Evolutionary conservation across 2,797 vertebrate species (phyloP).

Genomic region (Sphenodon punctatus): DNA sequence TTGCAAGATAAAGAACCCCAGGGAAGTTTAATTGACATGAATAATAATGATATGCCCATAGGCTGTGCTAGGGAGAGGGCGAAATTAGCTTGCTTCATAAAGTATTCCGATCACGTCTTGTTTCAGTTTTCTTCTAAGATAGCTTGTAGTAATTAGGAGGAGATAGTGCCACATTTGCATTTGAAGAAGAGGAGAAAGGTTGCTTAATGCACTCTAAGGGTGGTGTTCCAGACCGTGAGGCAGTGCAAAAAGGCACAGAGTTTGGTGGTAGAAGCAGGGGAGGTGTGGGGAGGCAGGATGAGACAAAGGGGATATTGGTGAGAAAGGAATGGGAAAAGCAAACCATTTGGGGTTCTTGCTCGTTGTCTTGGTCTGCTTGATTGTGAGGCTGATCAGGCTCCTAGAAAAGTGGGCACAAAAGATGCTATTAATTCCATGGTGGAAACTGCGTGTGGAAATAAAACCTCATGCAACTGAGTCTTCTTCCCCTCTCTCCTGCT

Average conservation of each 20-base stretch:
- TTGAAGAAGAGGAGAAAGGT: neutral
- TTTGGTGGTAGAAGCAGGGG: no score
- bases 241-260: neutral
- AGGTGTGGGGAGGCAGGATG: no score
- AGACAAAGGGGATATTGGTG: neutral
- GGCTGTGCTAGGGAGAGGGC: neutral
- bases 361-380: fast-evolving
- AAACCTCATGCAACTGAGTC: neutral
- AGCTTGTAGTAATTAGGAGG: neutral
- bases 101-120: neutral
- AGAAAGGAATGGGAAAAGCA: neutral
- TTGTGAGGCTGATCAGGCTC: neutral
- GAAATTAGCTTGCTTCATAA: neutral
- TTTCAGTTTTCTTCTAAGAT: neutral
- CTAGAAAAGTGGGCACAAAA: neutral
- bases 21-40: neutral
- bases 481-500: neutral
- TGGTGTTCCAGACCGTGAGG: neutral
- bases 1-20: no score
- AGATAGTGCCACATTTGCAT: neutral
- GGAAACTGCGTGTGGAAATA: neutral
- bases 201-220: neutral
- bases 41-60: neutral
- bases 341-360: neutral
- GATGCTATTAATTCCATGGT: neutral